These are phyloP conservation scores for Ostrea edulis DNA, from an alignment of 1,140 invertebrate genomes.

Conservation along the genomic window DNA sequence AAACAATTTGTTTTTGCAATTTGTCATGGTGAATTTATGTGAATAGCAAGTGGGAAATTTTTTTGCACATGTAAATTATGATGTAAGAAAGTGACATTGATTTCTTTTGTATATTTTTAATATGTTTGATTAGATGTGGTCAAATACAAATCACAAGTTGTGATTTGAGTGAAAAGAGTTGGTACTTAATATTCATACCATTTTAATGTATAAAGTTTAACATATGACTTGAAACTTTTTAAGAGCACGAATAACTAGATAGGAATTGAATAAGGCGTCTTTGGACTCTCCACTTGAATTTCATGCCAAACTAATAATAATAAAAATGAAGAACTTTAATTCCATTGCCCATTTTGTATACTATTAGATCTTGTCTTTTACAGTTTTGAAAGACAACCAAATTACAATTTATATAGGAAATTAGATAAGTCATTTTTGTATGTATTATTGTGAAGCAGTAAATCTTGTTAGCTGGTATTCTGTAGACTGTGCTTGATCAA, in stretches of 20 bases:
- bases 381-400: neutral
- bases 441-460: neutral
- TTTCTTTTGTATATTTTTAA: too few species aligned
- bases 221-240: too few species aligned
- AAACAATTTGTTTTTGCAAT: neutral
- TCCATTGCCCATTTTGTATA: neutral
- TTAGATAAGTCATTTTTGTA: neutral
- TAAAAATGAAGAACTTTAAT: neutral
- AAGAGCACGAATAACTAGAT: too few species aligned
- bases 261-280: too few species aligned
- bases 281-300: neutral
- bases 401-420: slow-evolving; percentile 15
- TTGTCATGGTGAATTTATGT: neutral
- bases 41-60: too few species aligned
- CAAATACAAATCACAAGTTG: too few species aligned
- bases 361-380: neutral
- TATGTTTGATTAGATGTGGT: too few species aligned
- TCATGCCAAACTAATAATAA: neutral
- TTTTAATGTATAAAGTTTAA: too few species aligned
- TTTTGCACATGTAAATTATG: too few species aligned
- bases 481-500: neutral
- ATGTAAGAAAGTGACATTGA: too few species aligned
- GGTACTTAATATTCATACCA: too few species aligned
- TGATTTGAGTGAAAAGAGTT: too few species aligned
- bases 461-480: neutral